Evolutionary conservation across 2,888 invertebrate species (phyloP).

Genomic region (Baronia brevicornis): DNA sequence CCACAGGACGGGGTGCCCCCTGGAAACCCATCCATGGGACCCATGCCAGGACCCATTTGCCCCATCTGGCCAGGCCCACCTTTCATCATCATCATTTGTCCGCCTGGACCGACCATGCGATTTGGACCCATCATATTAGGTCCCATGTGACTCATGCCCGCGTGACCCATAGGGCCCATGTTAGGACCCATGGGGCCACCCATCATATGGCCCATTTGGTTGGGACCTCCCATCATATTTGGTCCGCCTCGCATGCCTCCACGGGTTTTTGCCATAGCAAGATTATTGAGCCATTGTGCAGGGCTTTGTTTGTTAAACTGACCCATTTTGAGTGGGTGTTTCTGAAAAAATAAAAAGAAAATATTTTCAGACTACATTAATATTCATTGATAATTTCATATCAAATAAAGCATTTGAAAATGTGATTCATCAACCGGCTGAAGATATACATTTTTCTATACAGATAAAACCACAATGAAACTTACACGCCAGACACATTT

Average conservation of each 20-base stretch:
- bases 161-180: conserved; percentile 66
- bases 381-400: background rate
- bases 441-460: too few relatives aligned
- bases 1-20: conserved; percentile 75
- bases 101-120: conserved; percentile 60
- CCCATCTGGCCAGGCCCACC: conserved; percentile 65
- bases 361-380: background rate
- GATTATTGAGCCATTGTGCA: conserved; percentile 86
- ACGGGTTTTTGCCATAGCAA: conserved; percentile 84
- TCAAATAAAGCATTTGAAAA: background rate
- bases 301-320: conserved; percentile 90
- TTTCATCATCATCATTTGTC: conserved; percentile 73
- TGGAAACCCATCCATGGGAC: conserved; percentile 73
- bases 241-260: conserved; percentile 75
- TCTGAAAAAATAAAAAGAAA: conserved; percentile 77
- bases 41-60: conserved; percentile 64
- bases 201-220: conserved; percentile 70
- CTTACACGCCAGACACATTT: too few relatives aligned
- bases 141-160: conserved; percentile 66
- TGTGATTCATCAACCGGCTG: conserved; percentile 1
- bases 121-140: conserved; percentile 70
- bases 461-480: too few relatives aligned
- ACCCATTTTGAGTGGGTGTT: conserved; percentile 92
- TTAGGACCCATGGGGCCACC: conserved; percentile 67
- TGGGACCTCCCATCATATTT: conserved; percentile 71